Conservation (phyloP, 1,140 invertebrate species). For the Ceratoteleas bidentatus region DNA sequence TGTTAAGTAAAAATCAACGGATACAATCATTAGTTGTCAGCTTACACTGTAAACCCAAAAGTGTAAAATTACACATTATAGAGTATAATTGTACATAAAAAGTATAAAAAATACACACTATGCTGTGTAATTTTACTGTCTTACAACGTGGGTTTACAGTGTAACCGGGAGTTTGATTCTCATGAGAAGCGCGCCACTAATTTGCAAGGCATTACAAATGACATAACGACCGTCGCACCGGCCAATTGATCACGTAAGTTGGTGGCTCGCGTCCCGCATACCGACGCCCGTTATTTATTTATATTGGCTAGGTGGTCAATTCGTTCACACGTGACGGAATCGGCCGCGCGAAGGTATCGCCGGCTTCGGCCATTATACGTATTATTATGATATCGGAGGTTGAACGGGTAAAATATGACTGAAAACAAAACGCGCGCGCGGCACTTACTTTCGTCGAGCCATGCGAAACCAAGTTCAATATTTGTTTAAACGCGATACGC, state of each 20-base stretch:
- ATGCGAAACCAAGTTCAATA: conserved; percentile 33
- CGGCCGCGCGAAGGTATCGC: conserved; percentile 47
- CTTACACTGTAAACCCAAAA: too few species aligned
- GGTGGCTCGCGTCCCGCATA: conserved; percentile 70
- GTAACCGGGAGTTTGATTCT: conserved; percentile 11
- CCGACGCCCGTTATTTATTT: conserved; percentile 76
- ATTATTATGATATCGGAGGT: conserved; percentile 51
- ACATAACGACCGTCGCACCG: conserved; percentile 48
- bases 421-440: conserved; percentile 18
- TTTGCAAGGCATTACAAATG: conserved; percentile 57
- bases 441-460: conserved; percentile 32
- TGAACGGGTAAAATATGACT: conserved; percentile 42
- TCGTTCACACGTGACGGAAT: conserved; percentile 77
- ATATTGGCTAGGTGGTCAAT: conserved; percentile 76
- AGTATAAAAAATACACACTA: too few species aligned
- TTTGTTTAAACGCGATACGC: conserved; percentile 37
- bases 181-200: conserved; percentile 51
- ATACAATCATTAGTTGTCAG: too few species aligned
- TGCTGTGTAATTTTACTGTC: too few species aligned
- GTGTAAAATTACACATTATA: too few species aligned
- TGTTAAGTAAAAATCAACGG: too few species aligned
- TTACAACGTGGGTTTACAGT: too few species aligned
- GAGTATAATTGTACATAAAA: too few species aligned
- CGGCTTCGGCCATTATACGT: conserved; percentile 39
- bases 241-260: conserved; percentile 74